Evolutionary conservation across 2,888 invertebrate genomes (phyloP), one percentile per base, ranked within the genome.

Genomic region (Phragmatobia fuliginosa): DNA sequence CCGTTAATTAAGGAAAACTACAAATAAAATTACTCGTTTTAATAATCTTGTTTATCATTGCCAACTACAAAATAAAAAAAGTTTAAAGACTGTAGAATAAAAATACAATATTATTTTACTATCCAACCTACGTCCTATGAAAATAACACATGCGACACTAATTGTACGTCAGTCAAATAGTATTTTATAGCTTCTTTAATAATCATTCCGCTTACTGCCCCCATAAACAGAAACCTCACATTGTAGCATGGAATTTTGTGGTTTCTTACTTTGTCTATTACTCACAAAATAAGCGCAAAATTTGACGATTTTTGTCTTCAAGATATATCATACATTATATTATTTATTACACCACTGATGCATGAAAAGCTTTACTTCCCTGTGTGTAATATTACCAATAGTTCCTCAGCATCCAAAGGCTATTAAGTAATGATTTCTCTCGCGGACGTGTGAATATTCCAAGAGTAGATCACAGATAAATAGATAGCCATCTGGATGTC

Each of bases 401-500:
- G 72, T 67, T 79, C 68, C 65, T 58, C 62, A 62, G 66, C 63
- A 52, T 71, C 74, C 62, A 79, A 70, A 73, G 77, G 79, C 76
- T 76, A 33, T 62, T 62, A 71, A 73, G 70, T 70, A 73, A 75
- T 73, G 67, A 72, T 64, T 75, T 75, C 62, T 68, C 60, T 66
- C 66, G 64, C 33, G 18, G 45, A 52, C 81, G 79, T 81, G 78
- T 38, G 66, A 56, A 71, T 75, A 78, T 81, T 75, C 67, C 63
- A 14, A 49, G 32, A 32, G 16, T 56, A 21, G 38, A 65, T 56
- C 65, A 36, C 52, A 10, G 65, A 66, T 45, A 21, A 18, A 18
- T 5, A 36, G 61, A 62, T 52, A 67, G 21, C 28, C 33, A 32
- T 49, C 60, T 56, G 33, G 56, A 49, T 64, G 32, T 21, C 41